phyloP scores from a whole-genome alignment of 2,113 vertebrate genomes.

The Xyliphius kryptos region DNA sequence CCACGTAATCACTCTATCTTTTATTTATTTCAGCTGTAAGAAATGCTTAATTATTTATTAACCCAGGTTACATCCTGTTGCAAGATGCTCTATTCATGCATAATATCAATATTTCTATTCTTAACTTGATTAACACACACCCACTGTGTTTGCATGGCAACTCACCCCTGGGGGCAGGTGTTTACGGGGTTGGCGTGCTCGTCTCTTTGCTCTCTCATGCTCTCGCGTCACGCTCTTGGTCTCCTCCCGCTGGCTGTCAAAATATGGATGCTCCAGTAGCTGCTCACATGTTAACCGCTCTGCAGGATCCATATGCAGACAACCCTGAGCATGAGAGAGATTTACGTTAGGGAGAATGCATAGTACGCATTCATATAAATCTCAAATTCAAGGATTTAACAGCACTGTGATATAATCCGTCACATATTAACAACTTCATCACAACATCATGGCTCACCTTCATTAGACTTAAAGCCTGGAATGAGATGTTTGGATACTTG shows the following conservation, averaged over 20 bases:
- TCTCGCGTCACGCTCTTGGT: conserved; percentile 57
- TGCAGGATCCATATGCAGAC: conserved; percentile 81
- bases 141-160: too few relatives aligned
- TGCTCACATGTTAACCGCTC: conserved; percentile 81
- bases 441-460: conserved; percentile 88
- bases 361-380: too few relatives aligned
- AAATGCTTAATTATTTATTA: too few relatives aligned
- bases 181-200: conserved; percentile 62
- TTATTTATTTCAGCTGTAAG: too few relatives aligned
- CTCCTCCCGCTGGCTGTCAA: conserved; percentile 72
- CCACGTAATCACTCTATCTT: too few relatives aligned
- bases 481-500: conserved; percentile 79
- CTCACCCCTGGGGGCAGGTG: conserved; percentile 75
- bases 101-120: too few relatives aligned
- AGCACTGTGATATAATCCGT: background rate
- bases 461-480: conserved; percentile 77
- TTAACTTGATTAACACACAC: too few relatives aligned
- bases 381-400: too few relatives aligned
- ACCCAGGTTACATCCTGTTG: too few relatives aligned
- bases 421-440: background rate
- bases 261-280: conserved; percentile 82
- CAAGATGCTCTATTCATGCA: too few relatives aligned
- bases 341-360: too few relatives aligned
- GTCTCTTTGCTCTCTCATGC: conserved; percentile 60
- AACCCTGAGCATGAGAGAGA: too few relatives aligned